These are phyloP conservation scores for Strix aluco DNA, from an alignment of 2,113 vertebrate species.

Conservation along the genomic window DNA sequence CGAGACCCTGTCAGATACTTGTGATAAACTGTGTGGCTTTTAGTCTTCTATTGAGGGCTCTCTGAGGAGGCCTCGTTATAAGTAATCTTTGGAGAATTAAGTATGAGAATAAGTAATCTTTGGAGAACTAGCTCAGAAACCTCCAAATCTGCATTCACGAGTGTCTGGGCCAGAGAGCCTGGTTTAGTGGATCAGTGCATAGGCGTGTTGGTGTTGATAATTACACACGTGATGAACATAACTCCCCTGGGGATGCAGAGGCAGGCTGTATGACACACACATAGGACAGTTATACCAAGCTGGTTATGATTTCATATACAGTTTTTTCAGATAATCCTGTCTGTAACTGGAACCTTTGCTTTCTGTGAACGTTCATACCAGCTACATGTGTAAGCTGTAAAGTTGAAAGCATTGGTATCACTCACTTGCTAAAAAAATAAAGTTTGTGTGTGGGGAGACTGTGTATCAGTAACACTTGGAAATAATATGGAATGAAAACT, in stretches of 20 bases:
- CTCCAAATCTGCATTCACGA: not conserved
- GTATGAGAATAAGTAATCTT: not conserved
- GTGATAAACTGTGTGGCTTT: not conserved
- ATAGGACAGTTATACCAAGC: not conserved
- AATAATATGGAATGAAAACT: not conserved
- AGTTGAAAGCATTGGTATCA: not conserved
- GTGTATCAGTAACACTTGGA: not conserved
- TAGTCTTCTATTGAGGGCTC: not conserved
- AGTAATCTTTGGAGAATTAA: not conserved
- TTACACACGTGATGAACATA: accelerated
- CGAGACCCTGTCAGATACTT: not conserved
- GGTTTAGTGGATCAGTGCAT: not conserved
- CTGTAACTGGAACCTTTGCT: not conserved
- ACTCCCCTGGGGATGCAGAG: not conserved
- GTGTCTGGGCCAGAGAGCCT: not conserved
- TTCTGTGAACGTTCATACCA: not conserved
- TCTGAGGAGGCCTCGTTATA: not conserved
- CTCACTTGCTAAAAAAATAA: not conserved
- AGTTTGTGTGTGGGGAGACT: not conserved
- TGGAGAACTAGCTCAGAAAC: not conserved
- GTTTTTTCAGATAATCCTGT: not conserved
- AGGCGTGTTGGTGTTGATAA: accelerated
- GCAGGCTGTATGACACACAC: not conserved
- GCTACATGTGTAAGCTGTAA: not conserved
- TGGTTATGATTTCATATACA: not conserved